Evolutionary conservation across 2,888 invertebrate genomes (phyloP), one percentile per base, ranked within the genome.

Genomic region (Leptinotarsa tumamoca): DNA sequence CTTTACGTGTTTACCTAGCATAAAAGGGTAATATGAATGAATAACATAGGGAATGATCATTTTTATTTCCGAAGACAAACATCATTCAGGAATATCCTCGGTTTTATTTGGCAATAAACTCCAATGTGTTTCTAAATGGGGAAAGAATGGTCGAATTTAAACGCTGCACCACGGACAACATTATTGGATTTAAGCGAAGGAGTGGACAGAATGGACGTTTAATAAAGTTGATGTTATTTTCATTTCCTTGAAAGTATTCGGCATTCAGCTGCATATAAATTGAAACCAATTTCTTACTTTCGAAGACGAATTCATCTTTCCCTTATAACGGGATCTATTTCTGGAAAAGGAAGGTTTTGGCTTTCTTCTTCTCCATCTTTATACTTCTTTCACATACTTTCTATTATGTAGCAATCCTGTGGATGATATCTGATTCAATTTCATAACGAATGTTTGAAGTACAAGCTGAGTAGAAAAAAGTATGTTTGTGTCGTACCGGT

Each of bases 41-140:
- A 63, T 63, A 33, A 63, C 33, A 63, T 27, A 33, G 4, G 14
- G 2, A 33, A 63, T 63, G 63, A 33, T 63, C 63, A 63, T 63
- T 63, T 63, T 63, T 63, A 63, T 63, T 33, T 33, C 58, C 63
- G 27, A 63, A 63, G 33, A 63, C 63, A 63, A 63, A 63, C 17
- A 63, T 63, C 63, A 33, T 63, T 63, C 27, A 63, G 27, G 27
- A 63, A 33, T 63, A 63, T 63, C 63, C 27, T 33, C 63, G 17
- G 17, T 27, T 63, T 63, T 63, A 63, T 63, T 33, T n/a, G 63
- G 63, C 63, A 33, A 63, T 63, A 63, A 63, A 63, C 27, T n/a
- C 63, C 27, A 33, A 63, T 63, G 63, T 63, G 63, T 63, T 63
- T 33, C 33, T 63, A 15, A 63, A 63, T 63, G 17, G 63, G 63